Percentiles rank a stretch among this genome's conserved stretches.
Evolutionary conservation across 2,113 vertebrate species (phyloP).

Genomic region (Ammodramus savannarum): DNA sequence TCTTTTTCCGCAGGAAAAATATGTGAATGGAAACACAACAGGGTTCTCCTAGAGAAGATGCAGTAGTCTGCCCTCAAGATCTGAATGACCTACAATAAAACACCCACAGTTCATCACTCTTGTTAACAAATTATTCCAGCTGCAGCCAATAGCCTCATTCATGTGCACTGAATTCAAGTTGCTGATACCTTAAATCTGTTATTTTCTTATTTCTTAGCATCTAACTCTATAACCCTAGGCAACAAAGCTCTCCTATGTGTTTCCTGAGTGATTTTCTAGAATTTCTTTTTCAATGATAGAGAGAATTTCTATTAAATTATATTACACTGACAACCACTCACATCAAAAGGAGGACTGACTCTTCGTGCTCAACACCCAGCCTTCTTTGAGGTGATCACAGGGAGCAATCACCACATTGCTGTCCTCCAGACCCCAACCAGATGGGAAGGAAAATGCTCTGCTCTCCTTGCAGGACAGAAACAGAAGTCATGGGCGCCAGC

Average conservation of each 20-base stretch:
- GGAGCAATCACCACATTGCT: rapidly evolving
- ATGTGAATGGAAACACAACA: background rate
- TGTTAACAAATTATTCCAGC: background rate
- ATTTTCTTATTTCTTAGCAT: background rate
- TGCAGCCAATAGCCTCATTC: background rate
- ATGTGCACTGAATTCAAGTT: background rate
- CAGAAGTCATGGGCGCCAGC: background rate
- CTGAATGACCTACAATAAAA: background rate
- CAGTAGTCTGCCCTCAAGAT: background rate
- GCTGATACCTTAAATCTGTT: background rate
- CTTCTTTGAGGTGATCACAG: background rate
- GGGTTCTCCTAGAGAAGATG: background rate
- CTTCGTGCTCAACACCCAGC: background rate
- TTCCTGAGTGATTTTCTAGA: background rate
- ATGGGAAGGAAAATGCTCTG: background rate
- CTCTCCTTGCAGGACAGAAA: background rate
- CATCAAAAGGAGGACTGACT: background rate
- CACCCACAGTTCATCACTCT: background rate
- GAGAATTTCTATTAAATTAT: background rate
- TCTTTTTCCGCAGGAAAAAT: background rate
- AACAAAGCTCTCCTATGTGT: background rate
- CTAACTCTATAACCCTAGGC: background rate
- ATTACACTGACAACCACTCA: background rate
- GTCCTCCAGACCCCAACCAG: background rate
- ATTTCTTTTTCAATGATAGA: background rate